Percentiles rank a stretch among this genome's conserved stretches.
Evolutionary conservation across 2,113 vertebrate genomes (phyloP).

Genomic region (Talpa occidentalis): DNA sequence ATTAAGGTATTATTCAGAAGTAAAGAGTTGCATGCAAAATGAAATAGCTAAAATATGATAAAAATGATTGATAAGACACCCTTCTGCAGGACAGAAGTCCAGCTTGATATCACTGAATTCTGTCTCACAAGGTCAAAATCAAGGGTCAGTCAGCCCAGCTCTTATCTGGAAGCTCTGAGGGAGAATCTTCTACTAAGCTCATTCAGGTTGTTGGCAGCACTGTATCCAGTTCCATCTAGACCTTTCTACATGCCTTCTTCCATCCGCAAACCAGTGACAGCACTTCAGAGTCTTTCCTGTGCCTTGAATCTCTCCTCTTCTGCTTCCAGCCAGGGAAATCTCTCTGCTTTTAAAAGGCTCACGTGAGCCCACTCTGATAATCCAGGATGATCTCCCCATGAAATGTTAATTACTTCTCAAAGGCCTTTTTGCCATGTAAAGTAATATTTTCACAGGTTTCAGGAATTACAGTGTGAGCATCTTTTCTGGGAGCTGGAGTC

Average conservation of each 20-base stretch:
- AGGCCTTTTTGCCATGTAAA: neutral
- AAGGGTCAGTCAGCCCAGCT: neutral
- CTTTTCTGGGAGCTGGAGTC: neutral
- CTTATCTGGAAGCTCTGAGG: neutral
- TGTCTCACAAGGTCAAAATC: neutral
- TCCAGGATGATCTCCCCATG: conserved; percentile 19
- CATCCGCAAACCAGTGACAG: neutral
- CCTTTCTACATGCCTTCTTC: neutral
- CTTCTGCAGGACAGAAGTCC: neutral
- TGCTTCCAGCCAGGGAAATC: conserved; percentile 9
- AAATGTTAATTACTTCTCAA: neutral
- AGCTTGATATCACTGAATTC: neutral
- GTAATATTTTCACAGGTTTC: neutral
- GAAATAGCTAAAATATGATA: neutral
- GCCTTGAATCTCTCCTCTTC: conserved; percentile 12
- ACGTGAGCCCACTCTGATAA: neutral
- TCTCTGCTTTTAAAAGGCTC: conserved; percentile 14
- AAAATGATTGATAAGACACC: neutral
- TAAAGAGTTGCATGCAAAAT: conserved; percentile 20
- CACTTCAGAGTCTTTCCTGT: neutral
- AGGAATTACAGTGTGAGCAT: neutral
- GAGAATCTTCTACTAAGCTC: neutral
- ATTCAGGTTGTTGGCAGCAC: neutral
- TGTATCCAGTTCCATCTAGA: neutral
- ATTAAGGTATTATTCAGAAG: conserved; percentile 5